Evolutionary conservation across 2,888 invertebrate species (phyloP).

Genomic region (Lasioglossum calceatum): DNA sequence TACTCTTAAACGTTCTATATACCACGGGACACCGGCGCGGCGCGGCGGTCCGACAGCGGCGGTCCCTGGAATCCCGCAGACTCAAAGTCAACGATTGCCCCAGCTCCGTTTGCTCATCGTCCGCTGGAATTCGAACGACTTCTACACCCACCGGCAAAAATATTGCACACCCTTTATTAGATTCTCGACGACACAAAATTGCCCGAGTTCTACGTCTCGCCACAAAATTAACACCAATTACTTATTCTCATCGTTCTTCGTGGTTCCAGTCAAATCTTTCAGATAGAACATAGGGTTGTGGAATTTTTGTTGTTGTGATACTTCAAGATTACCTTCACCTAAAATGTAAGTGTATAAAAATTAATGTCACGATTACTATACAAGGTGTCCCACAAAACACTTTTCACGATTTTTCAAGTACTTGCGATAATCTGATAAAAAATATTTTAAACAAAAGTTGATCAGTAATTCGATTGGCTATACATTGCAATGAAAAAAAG

Average conservation of each 20-base stretch:
- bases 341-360: too few species aligned
- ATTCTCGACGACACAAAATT: neutral
- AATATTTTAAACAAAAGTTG: too few species aligned
- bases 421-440: too few species aligned
- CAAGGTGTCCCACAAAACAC: too few species aligned
- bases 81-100: neutral
- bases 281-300: too few species aligned
- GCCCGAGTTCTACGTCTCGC: neutral
- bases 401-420: too few species aligned
- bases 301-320: neutral
- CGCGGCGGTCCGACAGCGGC: neutral
- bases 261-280: neutral
- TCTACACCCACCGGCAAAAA: neutral
- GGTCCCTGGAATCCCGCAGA: neutral
- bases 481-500: too few species aligned
- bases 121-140: neutral
- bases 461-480: too few species aligned
- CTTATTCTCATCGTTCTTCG: neutral
- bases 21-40: neutral
- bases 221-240: neutral
- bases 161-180: neutral
- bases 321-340: neutral
- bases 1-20: constrained; percentile 1
- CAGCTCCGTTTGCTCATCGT: neutral
- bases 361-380: neutral